phyloP scores from a whole-genome alignment of 2,113 vertebrate species.

The Cariama cristata region DNA sequence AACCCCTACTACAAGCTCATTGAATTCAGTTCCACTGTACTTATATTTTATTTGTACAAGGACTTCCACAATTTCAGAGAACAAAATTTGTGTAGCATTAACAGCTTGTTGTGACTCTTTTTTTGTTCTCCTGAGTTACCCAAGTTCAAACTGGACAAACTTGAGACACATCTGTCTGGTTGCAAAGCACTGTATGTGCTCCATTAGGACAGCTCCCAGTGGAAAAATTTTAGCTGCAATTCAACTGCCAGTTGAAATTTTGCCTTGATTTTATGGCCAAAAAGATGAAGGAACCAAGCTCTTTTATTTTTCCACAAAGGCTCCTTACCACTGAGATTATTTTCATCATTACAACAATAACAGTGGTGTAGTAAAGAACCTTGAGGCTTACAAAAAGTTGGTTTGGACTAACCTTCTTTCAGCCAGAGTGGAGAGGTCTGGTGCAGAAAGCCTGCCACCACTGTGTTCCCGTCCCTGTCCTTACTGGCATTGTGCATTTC shows the following conservation, averaged over 20 bases:
- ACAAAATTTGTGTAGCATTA: background rate
- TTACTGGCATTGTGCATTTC: background rate
- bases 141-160: background rate
- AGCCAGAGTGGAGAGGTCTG: background rate
- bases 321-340: background rate
- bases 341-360: background rate
- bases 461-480: background rate
- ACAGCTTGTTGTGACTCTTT: background rate
- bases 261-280: background rate
- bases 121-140: background rate
- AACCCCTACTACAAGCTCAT: background rate
- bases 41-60: background rate
- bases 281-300: background rate
- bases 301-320: background rate
- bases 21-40: background rate
- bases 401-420: background rate
- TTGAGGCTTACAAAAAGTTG: background rate
- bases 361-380: background rate
- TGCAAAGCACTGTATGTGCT: background rate
- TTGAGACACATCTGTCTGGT: background rate
- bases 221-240: background rate
- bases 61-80: background rate
- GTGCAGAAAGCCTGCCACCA: background rate
- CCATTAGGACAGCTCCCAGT: background rate
- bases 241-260: background rate